Conservation (phyloP, 2,797 vertebrate genomes). For the Scyliorhinus canicula region DNA sequence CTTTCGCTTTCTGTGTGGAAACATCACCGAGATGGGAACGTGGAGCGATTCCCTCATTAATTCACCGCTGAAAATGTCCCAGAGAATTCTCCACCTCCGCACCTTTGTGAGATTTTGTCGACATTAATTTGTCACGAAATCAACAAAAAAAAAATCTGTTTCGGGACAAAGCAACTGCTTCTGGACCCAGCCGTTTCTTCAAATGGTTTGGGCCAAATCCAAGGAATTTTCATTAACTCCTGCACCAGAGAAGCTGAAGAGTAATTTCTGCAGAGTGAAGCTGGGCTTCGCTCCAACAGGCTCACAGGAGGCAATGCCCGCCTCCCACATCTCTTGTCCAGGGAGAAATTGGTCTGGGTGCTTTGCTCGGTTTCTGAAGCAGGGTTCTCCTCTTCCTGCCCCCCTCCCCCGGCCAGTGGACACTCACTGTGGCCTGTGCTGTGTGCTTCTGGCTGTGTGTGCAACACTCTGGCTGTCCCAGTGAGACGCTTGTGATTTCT, state of each 20-base stretch:
- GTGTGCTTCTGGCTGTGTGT: neutral
- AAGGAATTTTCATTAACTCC: neutral
- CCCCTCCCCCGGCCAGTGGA: neutral
- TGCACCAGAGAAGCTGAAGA: neutral
- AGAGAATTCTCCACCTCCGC: neutral
- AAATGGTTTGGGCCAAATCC: neutral
- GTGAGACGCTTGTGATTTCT: neutral
- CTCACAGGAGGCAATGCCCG: neutral
- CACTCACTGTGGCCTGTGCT: neutral
- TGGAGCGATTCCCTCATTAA: neutral
- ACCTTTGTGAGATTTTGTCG: neutral
- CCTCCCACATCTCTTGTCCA: neutral
- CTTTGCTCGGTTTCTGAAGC: neutral
- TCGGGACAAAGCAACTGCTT: neutral
- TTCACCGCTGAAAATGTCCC: neutral
- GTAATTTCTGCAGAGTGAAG: neutral
- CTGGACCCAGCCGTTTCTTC: neutral
- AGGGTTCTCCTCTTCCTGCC: too few species aligned
- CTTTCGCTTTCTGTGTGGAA: neutral
- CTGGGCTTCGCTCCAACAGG: neutral
- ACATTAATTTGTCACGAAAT: neutral
- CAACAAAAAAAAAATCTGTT: neutral
- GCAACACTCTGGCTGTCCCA: neutral
- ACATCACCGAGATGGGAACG: neutral
- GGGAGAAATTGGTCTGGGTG: neutral